A percentile compares a stretch with the other conserved stretches of the same genome.
Conservation (phyloP, 2,888 invertebrate genomes). For the Drosophila mimetica region DNA sequence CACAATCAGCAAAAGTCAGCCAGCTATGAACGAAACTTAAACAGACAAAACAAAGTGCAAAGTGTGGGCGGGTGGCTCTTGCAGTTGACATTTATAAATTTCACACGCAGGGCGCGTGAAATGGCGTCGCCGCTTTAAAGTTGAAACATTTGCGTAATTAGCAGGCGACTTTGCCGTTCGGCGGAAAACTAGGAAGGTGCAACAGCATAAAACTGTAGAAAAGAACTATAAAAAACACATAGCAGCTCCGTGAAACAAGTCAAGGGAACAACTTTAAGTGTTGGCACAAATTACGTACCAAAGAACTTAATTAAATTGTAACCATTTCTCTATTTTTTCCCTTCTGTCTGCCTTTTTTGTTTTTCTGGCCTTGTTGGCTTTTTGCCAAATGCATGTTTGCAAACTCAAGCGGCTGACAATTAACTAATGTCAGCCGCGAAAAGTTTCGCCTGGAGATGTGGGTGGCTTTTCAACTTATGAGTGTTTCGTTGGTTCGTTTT, state of each 20-base stretch:
- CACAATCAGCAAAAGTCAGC: conserved; percentile 75
- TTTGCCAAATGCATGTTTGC: conserved; percentile 75
- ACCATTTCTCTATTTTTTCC: conserved; percentile 49
- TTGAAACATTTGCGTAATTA: conserved; percentile 75
- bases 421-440: conserved; percentile 71
- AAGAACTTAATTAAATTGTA: conserved; percentile 77
- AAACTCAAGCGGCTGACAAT: conserved; percentile 57
- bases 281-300: conserved; percentile 51
- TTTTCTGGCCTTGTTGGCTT: conserved; percentile 68
- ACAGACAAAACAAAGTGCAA: conserved; percentile 74
- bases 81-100: conserved; percentile 56
- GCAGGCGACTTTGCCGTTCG: conserved; percentile 40
- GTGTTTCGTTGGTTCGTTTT: conserved; percentile 24
- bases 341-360: conserved; percentile 13
- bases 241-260: conserved; percentile 11
- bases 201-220: conserved; percentile 23
- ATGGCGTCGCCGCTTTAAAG: conserved; percentile 64
- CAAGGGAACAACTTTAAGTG: conserved; percentile 58
- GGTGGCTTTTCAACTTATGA: conserved; percentile 48
- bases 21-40: conserved; percentile 76
- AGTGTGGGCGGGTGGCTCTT: conserved; percentile 28
- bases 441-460: conserved; percentile 52
- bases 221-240: not conserved
- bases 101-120: conserved; percentile 58
- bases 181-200: conserved; percentile 38